Evolutionary conservation across 2,888 invertebrate species (phyloP).

Genomic region (Apotomis capreana): DNA sequence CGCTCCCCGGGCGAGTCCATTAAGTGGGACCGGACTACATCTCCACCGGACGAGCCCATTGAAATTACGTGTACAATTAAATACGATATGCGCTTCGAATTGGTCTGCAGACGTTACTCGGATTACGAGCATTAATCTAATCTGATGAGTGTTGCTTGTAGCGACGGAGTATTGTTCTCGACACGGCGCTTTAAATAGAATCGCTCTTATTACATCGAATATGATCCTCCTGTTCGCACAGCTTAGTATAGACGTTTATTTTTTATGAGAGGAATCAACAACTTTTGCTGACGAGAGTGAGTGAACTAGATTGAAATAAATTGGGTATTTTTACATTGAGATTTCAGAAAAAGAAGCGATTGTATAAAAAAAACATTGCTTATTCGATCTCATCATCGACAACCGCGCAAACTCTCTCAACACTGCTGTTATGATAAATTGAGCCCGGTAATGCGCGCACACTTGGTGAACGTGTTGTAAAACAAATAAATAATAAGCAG

Average conservation of each 20-base stretch:
- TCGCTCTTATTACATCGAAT: slow-evolving; percentile 12
- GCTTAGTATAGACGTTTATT: slow-evolving; percentile 1
- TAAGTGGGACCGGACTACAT: slow-evolving; percentile 55
- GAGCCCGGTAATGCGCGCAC: slow-evolving; percentile 52
- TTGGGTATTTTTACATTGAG: neutral
- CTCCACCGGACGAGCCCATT: slow-evolving; percentile 53
- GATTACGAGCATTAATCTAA: slow-evolving; percentile 38
- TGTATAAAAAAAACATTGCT: slow-evolving; percentile 20
- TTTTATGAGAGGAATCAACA: neutral
- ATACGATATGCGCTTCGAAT: slow-evolving; percentile 51
- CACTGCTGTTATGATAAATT: slow-evolving; percentile 37
- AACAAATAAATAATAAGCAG: slow-evolving; percentile 76
- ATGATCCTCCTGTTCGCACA: slow-evolving; percentile 8
- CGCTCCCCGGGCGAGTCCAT: slow-evolving; percentile 48
- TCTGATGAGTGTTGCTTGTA: slow-evolving; percentile 22
- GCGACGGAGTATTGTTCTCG: slow-evolving; percentile 31
- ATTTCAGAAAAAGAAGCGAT: neutral
- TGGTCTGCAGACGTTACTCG: slow-evolving; percentile 42
- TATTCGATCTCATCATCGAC: slow-evolving; percentile 48
- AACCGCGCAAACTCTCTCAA: slow-evolving; percentile 45
- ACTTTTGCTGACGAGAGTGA: neutral
- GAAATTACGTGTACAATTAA: slow-evolving; percentile 58
- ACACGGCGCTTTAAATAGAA: slow-evolving; percentile 29
- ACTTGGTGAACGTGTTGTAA: slow-evolving; percentile 73
- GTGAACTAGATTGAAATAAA: neutral